A percentile compares a stretch with the other conserved stretches of the same genome.
Evolutionary conservation across 2,113 vertebrate species (phyloP).

Genomic region (Carassius carassius): DNA sequence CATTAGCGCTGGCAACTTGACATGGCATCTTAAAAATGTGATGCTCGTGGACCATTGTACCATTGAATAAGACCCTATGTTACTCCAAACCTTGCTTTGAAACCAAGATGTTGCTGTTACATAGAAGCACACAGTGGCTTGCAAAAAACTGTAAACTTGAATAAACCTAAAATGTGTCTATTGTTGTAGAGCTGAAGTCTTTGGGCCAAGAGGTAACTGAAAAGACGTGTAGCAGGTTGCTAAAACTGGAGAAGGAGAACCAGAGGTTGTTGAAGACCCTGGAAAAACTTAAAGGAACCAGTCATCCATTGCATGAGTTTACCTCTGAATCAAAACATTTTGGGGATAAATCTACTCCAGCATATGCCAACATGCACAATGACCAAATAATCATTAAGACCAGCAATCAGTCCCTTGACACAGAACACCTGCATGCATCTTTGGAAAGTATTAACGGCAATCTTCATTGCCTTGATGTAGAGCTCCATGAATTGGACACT

Average conservation of each 20-base stretch:
- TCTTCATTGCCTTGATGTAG: constrained; percentile 91
- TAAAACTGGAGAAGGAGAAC: constrained; percentile 98
- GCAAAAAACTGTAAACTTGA: not conserved
- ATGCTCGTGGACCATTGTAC: not conserved
- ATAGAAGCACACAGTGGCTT: not conserved
- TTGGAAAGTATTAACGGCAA: constrained; percentile 96
- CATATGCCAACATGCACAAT: constrained; percentile 90
- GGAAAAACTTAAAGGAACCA: constrained; percentile 83
- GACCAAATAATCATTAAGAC: constrained; percentile 75
- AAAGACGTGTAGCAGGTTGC: constrained; percentile 88
- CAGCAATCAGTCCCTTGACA: constrained; percentile 94
- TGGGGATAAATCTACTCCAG: constrained; percentile 79
- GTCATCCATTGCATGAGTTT: constrained; percentile 31
- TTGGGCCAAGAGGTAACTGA: constrained; percentile 95
- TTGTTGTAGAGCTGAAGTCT: constrained; percentile 83
- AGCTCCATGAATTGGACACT: constrained; percentile 89
- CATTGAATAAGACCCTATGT: not conserved
- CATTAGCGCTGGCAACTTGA: not conserved
- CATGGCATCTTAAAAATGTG: not conserved
- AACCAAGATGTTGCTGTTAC: not conserved
- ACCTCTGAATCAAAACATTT: too few species aligned
- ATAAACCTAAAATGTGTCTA: constrained; percentile 32
- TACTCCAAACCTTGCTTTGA: not conserved
- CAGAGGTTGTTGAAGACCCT: constrained; percentile 91
- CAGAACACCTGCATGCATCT: constrained; percentile 92